Evolutionary conservation across 1,140 invertebrate genomes (phyloP), one percentile per base, ranked within the genome.

Genomic region (Lepidurus apus): DNA sequence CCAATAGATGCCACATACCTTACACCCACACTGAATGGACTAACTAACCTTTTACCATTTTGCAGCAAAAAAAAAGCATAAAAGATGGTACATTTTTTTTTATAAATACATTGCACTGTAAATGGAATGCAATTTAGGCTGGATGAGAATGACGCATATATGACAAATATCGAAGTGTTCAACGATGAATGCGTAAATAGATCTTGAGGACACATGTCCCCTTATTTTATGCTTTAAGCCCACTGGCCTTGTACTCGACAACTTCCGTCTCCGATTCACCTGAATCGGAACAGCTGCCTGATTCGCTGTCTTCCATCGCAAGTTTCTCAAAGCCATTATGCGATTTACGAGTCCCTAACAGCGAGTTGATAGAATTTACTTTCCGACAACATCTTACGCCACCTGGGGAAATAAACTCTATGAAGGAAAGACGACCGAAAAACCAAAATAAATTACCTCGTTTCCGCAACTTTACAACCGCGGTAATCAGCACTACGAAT

Each of bases 221-320:
- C 8, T 13, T 9, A 65, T 7, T 65, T 65, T 65, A 65, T 13
- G 53, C 53, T 21, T 65, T 65, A 13, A 21, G 53, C 6, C 53
- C 53, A 65, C 13, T 13, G 17, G 53, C 53, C 13, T 65, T 65
- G 21, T 65, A 79, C 43, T 79, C 79, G 10, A 79, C 79, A 34
- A 79, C 75, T 6, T 79, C 79, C 10, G 43, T 43, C 3, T 77
- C 79, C 17, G 79, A 77, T 17, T 65, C 53, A 42, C 77, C 79
- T 5, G 26, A 34, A 47, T 79, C 73, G n/a, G 74, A 34, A 42
- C 74, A 47, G 21, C n/a, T 17, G 24, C 47, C 74, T 24, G 42
- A 45, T 42, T 79, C 79, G 43, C 78, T 79, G 43, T 79, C 78
- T 42, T 79, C 78, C 78, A 79, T 74, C 17, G 78, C 78, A n/a